Evolutionary conservation across 64 coral and sea anemone species (phyloP), one percentile per base, ranked within the genome.

Genomic region (Pocillopora damicornis): DNA sequence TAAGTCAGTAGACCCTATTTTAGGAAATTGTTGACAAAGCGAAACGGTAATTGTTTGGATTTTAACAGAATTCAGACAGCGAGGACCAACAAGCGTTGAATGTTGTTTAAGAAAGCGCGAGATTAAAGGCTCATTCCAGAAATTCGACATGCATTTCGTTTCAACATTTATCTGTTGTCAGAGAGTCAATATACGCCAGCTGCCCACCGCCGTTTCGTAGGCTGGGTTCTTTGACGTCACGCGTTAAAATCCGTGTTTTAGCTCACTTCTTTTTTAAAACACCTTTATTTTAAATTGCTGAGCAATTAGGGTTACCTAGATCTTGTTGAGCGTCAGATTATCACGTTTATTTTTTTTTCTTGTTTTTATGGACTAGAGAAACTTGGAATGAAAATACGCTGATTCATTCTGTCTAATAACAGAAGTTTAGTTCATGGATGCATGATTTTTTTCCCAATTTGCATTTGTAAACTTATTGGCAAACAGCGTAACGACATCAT

Each of bases 131-230:
- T 51, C 81, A 66, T 73, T 85, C 81, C 17, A 58, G 81, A 85
- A 73, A 73, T 85, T 85, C 65, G 71, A 58, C 22, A 65, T 71
- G 67, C 23, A 25, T 73, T 69, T 83, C 68, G 30, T 25, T 85
- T 85, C 0, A 72, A 73, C 67, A 73, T 72, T 73, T 36, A 35
- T 85, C 37, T 11, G 8, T 68, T 15, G 65, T 38, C 80, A 57
- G 12, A 81, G 61, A 61, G 59, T 81, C 60, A 85, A 72, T 85
- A 85, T 85, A 56, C 20, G 51, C 72, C 38, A 37, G 17, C 65
- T 6, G 35, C 42, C 42, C 42, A 72, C 81, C 22, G 65, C 80
- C 38, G 65, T 67, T 16, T 72, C 34, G 63, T 72, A 18, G 15
- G 42, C 45, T 7, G 35, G 11, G 18, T 7, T 51, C 67, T 16